Conservation (phyloP, 2,888 invertebrate species). For the Lepas anatifera region DNA sequence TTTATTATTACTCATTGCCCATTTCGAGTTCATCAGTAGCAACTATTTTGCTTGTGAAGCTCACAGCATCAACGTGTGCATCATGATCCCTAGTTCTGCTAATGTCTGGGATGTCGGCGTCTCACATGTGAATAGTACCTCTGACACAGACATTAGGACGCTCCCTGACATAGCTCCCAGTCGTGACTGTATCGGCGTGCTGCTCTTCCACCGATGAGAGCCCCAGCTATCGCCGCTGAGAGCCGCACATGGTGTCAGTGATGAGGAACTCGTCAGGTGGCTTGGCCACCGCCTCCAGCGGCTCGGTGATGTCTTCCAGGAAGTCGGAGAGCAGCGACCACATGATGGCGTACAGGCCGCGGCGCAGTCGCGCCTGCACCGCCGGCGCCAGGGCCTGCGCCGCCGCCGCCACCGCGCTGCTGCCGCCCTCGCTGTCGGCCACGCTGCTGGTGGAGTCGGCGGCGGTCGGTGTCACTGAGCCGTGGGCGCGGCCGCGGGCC, state of each 20-base stretch:
- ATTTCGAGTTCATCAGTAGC: too few relatives aligned
- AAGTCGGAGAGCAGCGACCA: not conserved
- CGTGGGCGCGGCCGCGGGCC: not conserved
- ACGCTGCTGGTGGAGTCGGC: not conserved
- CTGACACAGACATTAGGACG: too few relatives aligned
- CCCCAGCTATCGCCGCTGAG: not conserved
- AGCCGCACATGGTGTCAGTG: not conserved
- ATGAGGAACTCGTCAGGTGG: slow-evolving; percentile 5
- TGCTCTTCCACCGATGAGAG: too few relatives aligned
- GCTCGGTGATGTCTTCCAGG: slow-evolving; percentile 2
- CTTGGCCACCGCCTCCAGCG: slow-evolving; percentile 3
- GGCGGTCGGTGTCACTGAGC: not conserved
- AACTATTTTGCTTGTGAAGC: too few relatives aligned
- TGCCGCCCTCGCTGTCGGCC: not conserved
- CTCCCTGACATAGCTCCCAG: too few relatives aligned
- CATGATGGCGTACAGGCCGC: not conserved
- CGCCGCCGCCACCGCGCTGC: not conserved
- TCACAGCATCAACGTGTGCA: too few relatives aligned
- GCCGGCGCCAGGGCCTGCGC: not conserved
- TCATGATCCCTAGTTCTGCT: too few relatives aligned
- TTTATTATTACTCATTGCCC: too few relatives aligned
- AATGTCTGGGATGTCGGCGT: too few relatives aligned
- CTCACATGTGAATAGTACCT: too few relatives aligned
- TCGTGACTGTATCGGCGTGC: too few relatives aligned
- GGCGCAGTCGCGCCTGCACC: not conserved